Conservation (phyloP, 2,113 vertebrate genomes). For the Nansenia antarctica region DNA sequence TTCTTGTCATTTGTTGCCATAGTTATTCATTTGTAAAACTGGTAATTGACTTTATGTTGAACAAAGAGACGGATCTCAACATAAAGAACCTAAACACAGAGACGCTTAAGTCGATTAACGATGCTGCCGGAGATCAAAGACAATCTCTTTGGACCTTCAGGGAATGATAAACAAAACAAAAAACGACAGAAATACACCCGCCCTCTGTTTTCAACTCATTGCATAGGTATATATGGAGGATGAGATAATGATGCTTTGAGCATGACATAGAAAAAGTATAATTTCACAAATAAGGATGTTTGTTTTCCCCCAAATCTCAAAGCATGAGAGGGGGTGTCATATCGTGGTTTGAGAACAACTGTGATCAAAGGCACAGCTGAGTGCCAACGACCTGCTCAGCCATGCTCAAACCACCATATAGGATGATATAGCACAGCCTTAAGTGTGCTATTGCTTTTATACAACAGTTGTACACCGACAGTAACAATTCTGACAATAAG, state of each 20-base stretch:
- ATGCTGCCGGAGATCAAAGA: slow-evolving; percentile 46
- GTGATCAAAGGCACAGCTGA: no score
- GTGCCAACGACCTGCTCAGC: no score
- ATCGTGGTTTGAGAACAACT: no score
- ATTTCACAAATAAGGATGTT: slow-evolving; percentile 29
- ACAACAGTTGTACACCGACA: no score
- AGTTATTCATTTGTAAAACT: slow-evolving; percentile 34
- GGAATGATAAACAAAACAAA: slow-evolving; percentile 23
- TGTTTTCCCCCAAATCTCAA: not conserved
- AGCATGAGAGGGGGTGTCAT: no score
- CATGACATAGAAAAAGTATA: not conserved
- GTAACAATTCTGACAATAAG: no score
- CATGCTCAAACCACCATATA: no score
- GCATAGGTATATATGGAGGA: slow-evolving; percentile 15
- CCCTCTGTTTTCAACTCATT: slow-evolving; percentile 51
- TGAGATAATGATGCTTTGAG: slow-evolving; percentile 21
- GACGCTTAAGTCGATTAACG: slow-evolving; percentile 57
- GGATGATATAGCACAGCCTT: no score
- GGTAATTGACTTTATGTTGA: slow-evolving; percentile 53
- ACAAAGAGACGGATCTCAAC: slow-evolving; percentile 24
- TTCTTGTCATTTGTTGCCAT: not conserved
- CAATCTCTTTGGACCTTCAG: slow-evolving; percentile 40
- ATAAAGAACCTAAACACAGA: slow-evolving; percentile 16
- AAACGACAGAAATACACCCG: slow-evolving; percentile 47
- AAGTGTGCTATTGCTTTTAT: no score